Evolutionary conservation across 1,140 invertebrate species (phyloP).

Genomic region (Euglossa dilemma): DNA sequence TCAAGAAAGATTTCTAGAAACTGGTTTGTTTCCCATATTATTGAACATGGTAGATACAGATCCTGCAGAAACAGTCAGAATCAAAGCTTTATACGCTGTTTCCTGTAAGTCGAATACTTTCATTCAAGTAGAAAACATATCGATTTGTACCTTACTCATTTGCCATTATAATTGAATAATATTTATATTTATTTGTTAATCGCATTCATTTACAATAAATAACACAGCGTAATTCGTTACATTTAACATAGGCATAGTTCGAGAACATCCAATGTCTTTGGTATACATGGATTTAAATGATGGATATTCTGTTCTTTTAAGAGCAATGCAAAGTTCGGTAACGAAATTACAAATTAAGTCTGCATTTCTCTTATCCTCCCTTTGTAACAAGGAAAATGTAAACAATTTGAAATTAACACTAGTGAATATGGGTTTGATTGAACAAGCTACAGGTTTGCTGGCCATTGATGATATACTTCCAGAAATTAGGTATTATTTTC

Average conservation of each 20-base stretch:
- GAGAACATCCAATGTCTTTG: slow-evolving; percentile 84
- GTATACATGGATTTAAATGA: slow-evolving; percentile 84
- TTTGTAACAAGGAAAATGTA: slow-evolving; percentile 84
- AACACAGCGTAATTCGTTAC: not conserved
- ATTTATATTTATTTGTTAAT: not conserved
- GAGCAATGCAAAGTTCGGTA: slow-evolving; percentile 84
- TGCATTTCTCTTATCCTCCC: slow-evolving; percentile 86
- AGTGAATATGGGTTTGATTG: slow-evolving; percentile 84
- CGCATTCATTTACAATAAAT: not conserved
- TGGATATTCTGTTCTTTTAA: slow-evolving; percentile 85
- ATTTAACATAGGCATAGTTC: slow-evolving; percentile 83
- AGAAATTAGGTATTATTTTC: slow-evolving; percentile 74
- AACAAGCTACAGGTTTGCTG: slow-evolving; percentile 83
- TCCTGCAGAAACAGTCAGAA: slow-evolving; percentile 82
- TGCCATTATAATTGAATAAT: not conserved
- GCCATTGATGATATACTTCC: slow-evolving; percentile 75
- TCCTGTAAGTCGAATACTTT: slow-evolving; percentile 85
- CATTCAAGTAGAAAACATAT: not conserved
- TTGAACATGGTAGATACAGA: slow-evolving; percentile 87
- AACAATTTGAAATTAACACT: slow-evolving; percentile 83
- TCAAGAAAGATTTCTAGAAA: slow-evolving; percentile 86
- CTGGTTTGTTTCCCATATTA: slow-evolving; percentile 85
- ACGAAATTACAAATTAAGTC: slow-evolving; percentile 87
- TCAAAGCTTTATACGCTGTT: slow-evolving; percentile 89
- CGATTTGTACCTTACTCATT: not conserved